Evolutionary conservation across 2,888 invertebrate genomes (phyloP), one percentile per base, ranked within the genome.

Genomic region (Synergus gifuensis): DNA sequence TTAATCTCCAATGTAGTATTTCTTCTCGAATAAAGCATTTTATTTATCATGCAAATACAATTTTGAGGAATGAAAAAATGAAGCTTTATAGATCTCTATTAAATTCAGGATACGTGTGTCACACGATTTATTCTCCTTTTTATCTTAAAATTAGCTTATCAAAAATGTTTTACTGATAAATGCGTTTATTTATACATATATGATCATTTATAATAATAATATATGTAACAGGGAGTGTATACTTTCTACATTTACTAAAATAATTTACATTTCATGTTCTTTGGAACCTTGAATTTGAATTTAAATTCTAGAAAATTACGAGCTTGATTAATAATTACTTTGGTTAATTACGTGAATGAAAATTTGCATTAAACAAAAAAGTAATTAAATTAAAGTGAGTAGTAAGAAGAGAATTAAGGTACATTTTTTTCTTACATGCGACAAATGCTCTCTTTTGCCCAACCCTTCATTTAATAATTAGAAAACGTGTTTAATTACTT

Each of bases 391-490:
- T 12, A 67, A 44, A 67, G 42, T 67, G 66, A 42, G 5, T 18
- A 4, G 49, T 16, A 36, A 73, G n/a, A 54, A 8, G 36, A 54
- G 18, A n/a, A 18, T 67, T 14, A 46, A 67, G 22, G 36, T 49
- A 36, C 36, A 54, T 28, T 73, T 73, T 28, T 69, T 73, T 49
- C 28, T 46, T 36, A 9, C 4, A 36, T 36, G 54, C 36, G 28
- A 54, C 46, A 49, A 54, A 22, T 60, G 0, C 60, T 22, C 60
- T 73, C 49, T 73, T 54, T 16, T 36, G 49, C 36, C 73, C 49
- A 54, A 46, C 73, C 73, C 73, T 49, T 73, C 54, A 73, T 73
- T 73, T 28, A 49, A 73, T 67, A 54, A 73, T 54, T 73, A 73
- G 49, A 49, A 16, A 16, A 54, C 28, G 16, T 54, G 49, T 73